Evolutionary conservation across 2,888 invertebrate genomes (phyloP), one percentile per base, ranked within the genome.

Genomic region (Raillietiella orientalis): DNA sequence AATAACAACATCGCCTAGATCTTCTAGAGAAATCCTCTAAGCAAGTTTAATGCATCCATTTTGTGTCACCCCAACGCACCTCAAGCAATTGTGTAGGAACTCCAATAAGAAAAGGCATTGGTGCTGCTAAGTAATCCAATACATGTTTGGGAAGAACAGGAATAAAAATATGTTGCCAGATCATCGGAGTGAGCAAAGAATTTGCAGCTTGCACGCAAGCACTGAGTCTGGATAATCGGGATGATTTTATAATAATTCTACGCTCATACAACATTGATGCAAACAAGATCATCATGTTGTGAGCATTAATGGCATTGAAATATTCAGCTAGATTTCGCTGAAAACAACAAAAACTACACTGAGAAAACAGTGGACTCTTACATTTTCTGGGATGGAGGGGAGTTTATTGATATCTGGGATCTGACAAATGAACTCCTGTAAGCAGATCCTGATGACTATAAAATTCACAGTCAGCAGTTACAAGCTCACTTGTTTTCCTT

Each of bases 111-210:
- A 74, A 93, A 24, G 93, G 93, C 90, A 93, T 93, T 2, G 93
- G 93, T 9, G 93, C 93, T 36, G 67, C 54, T 34, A 82, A 51
- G 46, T 77, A 77, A 48, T 87, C 90, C 35, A 71, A 64, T 32
- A 90, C 57, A 41, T 70, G 63, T 44, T 64, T 59, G 13, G 90
- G 87, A 39, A 90, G 51, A 36, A 93, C 70, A 27, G 90, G 90
- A 48, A 93, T 87, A 47, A 75, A 93, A 41, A 93, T 77, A 41
- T 90, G 87, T 49, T 93, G 90, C 93, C 93, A 93, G 36, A 70
- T 69, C 84, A 96, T 87, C 2, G 93, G 93, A 49, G 84, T 90
- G 21, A 96, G 62, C 24, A 93, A 64, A 32, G 74, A 65, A 44
- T 82, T 79, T 11, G 84, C 77, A 9, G 87, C 87, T 46, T 87